Evolutionary conservation across 2,888 invertebrate species (phyloP).

Genomic region (Heteromurus nitidus): DNA sequence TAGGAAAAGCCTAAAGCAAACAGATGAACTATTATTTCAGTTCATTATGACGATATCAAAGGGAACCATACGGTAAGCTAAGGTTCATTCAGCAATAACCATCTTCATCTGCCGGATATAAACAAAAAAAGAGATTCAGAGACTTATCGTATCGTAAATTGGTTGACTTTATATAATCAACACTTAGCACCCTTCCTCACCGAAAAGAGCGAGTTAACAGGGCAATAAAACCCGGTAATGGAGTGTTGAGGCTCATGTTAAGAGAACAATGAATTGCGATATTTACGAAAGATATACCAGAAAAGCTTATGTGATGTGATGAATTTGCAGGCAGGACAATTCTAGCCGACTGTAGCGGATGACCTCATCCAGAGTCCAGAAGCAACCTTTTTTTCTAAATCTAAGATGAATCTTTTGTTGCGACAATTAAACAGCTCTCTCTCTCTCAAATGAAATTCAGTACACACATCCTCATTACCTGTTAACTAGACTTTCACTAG

Average conservation of each 20-base stretch:
- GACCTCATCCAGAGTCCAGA: background rate
- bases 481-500: too few relatives aligned
- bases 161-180: constrained; percentile 64
- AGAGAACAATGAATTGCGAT: constrained; percentile 62
- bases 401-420: constrained; percentile 9
- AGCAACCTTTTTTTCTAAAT: background rate
- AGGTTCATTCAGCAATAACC: background rate
- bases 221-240: constrained; percentile 72
- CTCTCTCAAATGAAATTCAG: too few relatives aligned
- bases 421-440: background rate
- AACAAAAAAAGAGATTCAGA: constrained; percentile 47
- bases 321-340: background rate
- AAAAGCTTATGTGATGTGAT: background rate
- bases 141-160: constrained; percentile 51
- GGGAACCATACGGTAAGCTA: background rate
- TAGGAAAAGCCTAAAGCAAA: constrained; percentile 28
- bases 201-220: constrained; percentile 57
- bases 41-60: constrained; percentile 19
- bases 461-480: too few relatives aligned
- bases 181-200: constrained; percentile 38
- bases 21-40: constrained; percentile 25
- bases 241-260: constrained; percentile 69
- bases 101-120: constrained; percentile 55
- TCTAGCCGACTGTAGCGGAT: constrained; percentile 21
- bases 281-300: constrained; percentile 48